Percentiles rank a stretch among this genome's conserved stretches.
phyloP scores from a whole-genome alignment of 2,113 vertebrate genomes.

The Petaurus breviceps region DNA sequence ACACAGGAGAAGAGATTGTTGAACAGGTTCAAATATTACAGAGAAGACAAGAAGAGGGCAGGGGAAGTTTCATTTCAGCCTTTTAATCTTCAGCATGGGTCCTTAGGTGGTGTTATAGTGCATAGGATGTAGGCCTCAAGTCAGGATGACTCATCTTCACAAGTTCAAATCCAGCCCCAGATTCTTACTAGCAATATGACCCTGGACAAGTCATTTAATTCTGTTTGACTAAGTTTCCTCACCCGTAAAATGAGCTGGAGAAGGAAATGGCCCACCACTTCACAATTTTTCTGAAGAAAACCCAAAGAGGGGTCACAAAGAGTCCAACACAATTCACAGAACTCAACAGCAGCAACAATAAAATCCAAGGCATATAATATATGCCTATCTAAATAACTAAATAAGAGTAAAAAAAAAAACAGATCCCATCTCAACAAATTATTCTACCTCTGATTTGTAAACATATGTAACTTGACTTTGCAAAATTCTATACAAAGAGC shows the following conservation, averaged over 20 bases:
- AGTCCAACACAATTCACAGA: background rate
- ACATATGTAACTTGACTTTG: background rate
- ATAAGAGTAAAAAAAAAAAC: background rate
- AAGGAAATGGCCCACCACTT: background rate
- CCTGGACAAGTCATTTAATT: background rate
- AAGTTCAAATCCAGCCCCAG: background rate
- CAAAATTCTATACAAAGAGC: background rate
- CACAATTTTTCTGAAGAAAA: background rate
- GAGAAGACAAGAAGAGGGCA: background rate
- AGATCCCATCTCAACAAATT: background rate
- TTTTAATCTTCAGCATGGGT: background rate
- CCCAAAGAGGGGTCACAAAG: background rate
- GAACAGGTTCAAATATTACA: background rate
- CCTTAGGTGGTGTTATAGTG: background rate
- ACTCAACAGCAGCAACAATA: background rate
- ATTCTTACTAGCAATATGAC: background rate
- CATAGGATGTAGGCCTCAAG: background rate
- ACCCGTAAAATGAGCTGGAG: background rate
- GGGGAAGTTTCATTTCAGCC: background rate
- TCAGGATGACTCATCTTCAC: background rate
- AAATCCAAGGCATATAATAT: background rate
- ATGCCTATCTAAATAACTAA: background rate
- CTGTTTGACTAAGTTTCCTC: background rate
- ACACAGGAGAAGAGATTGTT: background rate
- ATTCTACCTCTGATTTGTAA: conserved; percentile 7